Conservation (phyloP, 2,797 vertebrate species). For the Megaceryle alcyon region DNA sequence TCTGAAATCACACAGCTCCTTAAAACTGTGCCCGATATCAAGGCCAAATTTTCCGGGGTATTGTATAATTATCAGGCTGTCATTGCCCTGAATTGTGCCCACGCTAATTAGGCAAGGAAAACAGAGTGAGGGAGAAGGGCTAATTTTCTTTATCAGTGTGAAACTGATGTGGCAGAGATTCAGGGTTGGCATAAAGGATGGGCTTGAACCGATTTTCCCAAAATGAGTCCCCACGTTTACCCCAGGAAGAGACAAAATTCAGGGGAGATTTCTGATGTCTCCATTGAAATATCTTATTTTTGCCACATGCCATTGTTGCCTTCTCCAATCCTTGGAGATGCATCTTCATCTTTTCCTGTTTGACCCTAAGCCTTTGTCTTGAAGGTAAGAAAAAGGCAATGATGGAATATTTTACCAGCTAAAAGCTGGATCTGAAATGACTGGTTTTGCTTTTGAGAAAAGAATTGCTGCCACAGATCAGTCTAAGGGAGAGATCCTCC, state of each 20-base stretch:
- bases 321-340: background rate
- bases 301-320: accelerated
- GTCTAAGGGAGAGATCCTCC: accelerated
- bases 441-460: background rate
- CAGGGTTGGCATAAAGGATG: background rate
- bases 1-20: background rate
- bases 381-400: background rate
- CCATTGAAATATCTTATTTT: accelerated
- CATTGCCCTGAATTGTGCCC: constrained; percentile 45
- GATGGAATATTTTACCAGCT: background rate
- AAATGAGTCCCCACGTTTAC: background rate
- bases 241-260: background rate
- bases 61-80: constrained; percentile 6
- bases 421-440: background rate
- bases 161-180: background rate
- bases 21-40: background rate
- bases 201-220: background rate
- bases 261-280: background rate
- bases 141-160: background rate
- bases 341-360: background rate
- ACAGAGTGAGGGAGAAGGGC: background rate
- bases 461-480: background rate
- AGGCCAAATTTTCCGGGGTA: constrained; percentile 1
- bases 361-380: background rate
- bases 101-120: constrained; percentile 31